phyloP scores from a whole-genome alignment of 2,888 invertebrate genomes.

The Scaptomyza reducta region DNA sequence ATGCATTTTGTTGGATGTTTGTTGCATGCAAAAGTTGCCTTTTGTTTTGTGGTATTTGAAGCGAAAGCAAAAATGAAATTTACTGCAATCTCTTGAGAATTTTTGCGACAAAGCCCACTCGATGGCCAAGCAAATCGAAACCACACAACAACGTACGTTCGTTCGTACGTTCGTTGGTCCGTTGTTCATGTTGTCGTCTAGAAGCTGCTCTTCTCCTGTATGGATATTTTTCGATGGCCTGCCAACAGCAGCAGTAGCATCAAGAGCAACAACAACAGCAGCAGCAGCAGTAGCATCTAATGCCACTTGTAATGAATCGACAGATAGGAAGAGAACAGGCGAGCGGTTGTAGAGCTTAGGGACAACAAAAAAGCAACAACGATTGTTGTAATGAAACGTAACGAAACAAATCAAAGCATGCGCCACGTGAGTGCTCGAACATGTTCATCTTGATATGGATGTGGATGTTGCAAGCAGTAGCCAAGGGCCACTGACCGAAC shows the following conservation, averaged over 20 bases:
- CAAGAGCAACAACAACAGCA: constrained; percentile 20
- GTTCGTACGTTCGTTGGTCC: not conserved
- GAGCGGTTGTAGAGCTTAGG: constrained; percentile 12
- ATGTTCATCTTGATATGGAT: constrained; percentile 62
- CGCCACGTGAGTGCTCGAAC: constrained; percentile 72
- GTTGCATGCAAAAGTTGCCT: constrained; percentile 53
- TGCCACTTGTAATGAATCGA: constrained; percentile 52
- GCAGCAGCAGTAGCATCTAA: constrained; percentile 24
- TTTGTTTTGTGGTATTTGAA: constrained; percentile 55
- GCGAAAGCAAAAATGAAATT: constrained; percentile 67
- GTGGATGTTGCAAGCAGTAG: constrained; percentile 7
- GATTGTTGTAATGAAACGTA: constrained; percentile 78
- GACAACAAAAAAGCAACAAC: constrained; percentile 13
- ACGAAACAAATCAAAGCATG: constrained; percentile 78
- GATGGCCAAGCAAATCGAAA: constrained; percentile 58
- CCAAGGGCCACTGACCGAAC: constrained; percentile 21
- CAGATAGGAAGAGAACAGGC: not conserved
- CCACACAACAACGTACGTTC: constrained; percentile 39
- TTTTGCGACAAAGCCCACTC: constrained; percentile 42
- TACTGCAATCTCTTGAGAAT: constrained; percentile 67
- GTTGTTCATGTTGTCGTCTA: not conserved
- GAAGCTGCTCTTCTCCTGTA: constrained; percentile 3
- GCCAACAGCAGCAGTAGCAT: constrained; percentile 13
- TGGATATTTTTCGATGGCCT: constrained; percentile 29
- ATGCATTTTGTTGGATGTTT: constrained; percentile 26